Percentiles rank a stretch among this genome's conserved stretches.
These are phyloP conservation scores for Pyrocephalus nanus DNA, from an alignment of 2,797 vertebrate genomes.

Conservation along the genomic window DNA sequence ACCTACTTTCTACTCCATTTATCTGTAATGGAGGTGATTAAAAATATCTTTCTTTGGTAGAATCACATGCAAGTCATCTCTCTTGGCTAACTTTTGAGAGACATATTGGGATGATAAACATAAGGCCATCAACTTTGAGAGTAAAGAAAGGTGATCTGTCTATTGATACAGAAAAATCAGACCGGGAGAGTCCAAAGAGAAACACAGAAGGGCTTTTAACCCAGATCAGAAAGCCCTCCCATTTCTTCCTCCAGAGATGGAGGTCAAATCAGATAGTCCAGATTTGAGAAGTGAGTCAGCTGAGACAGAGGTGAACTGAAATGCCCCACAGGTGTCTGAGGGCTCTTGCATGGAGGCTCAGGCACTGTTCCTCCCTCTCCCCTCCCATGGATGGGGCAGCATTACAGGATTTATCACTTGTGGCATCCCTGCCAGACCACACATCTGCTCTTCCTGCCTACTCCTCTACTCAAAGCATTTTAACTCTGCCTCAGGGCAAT, in stretches of 20 bases:
- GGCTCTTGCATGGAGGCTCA: neutral
- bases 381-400: neutral
- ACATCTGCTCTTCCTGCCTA: neutral
- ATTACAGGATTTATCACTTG: neutral
- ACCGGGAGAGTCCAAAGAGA: neutral
- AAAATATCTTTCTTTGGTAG: neutral
- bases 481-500: neutral
- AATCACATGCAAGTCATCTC: neutral
- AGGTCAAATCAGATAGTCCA: neutral
- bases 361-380: rapidly evolving
- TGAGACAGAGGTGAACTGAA: neutral
- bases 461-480: neutral
- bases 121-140: neutral
- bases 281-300: neutral
- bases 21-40: neutral
- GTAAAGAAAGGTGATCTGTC: neutral
- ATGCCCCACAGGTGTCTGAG: neutral
- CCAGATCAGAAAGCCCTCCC: neutral
- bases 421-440: neutral
- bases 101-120: neutral
- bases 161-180: neutral
- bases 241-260: neutral
- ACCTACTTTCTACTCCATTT: neutral
- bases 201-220: neutral
- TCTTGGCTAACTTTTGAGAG: neutral